Percentiles rank a stretch among this genome's conserved stretches.
Evolutionary conservation across 1,140 invertebrate genomes (phyloP).

Genomic region (Doryteuthis pealeii): DNA sequence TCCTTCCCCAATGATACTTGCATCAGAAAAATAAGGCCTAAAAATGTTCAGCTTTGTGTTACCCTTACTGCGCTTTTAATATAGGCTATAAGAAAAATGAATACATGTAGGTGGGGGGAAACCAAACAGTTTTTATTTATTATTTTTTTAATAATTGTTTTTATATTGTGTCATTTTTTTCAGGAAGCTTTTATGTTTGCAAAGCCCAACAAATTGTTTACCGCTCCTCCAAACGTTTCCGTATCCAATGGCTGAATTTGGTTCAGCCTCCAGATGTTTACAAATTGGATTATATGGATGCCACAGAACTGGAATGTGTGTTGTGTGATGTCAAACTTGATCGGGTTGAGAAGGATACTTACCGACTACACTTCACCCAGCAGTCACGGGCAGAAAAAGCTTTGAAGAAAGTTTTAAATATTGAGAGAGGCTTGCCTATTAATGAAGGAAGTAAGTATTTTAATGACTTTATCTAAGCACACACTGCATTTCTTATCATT

Average conservation of each 20-base stretch:
- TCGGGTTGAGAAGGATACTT: slow-evolving; percentile 73
- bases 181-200: slow-evolving; percentile 87
- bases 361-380: slow-evolving; percentile 73
- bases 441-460: slow-evolving; percentile 28
- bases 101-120: no score
- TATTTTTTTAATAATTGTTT: no score
- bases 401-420: slow-evolving; percentile 78
- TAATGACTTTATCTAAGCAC: no score
- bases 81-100: no score
- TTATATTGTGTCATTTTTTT: slow-evolving; percentile 22
- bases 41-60: no score
- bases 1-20: no score
- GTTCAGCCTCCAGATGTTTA: slow-evolving; percentile 72
- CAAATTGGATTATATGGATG: slow-evolving; percentile 86
- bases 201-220: slow-evolving; percentile 90
- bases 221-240: slow-evolving; percentile 73
- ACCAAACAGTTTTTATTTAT: no score
- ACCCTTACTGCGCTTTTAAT: no score
- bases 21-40: no score
- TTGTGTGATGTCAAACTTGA: slow-evolving; percentile 80
- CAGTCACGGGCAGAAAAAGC: slow-evolving; percentile 79
- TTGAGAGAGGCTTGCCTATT: slow-evolving; percentile 70
- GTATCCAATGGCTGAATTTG: slow-evolving; percentile 84
- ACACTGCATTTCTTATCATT: no score
- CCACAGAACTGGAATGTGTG: slow-evolving; percentile 63